phyloP scores from a whole-genome alignment of 37 sponge, comb jelly and placozoan species.

The Chondrilla cf. caribensis region DNA sequence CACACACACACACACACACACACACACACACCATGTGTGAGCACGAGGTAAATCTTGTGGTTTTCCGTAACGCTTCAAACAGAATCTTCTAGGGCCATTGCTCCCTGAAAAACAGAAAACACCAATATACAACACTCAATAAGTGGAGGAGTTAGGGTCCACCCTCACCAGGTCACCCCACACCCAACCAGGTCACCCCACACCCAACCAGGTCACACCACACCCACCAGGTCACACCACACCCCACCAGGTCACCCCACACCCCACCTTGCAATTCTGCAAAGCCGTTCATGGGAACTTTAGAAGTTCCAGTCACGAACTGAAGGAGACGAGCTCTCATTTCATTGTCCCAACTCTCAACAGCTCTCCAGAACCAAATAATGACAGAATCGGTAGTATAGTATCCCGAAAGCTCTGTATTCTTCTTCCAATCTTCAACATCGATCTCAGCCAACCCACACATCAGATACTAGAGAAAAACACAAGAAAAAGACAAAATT shows the following conservation, averaged over 20 bases:
- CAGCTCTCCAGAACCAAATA: constrained; percentile 98
- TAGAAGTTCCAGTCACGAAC: constrained; percentile 99
- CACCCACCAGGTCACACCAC: not conserved
- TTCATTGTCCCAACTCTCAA: constrained; percentile 85
- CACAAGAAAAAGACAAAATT: not conserved
- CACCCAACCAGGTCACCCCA: not conserved
- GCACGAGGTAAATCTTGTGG: constrained; percentile 79
- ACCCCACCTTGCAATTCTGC: constrained; percentile 93
- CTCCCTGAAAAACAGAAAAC: constrained; percentile 57
- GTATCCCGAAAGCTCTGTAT: constrained; percentile 82
- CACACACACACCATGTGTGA: constrained; percentile 90
- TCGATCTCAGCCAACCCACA: constrained; percentile 96
- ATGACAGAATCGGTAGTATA: constrained; percentile 53
- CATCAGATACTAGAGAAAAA: constrained; percentile 76
- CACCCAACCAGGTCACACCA: constrained; percentile 1
- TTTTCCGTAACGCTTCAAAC: constrained; percentile 81
- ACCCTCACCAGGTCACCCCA: no score
- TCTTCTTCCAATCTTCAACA: constrained; percentile 92
- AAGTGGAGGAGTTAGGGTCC: no score
- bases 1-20: not conserved
- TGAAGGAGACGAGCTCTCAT: constrained; percentile 91
- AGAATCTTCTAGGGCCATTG: constrained; percentile 92
- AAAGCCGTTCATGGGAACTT: constrained; percentile 99
- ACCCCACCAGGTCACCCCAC: not conserved
- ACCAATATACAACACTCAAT: not conserved